phyloP scores from a whole-genome alignment of 35 echinoderm and acorn worm genomes.

The Patiria miniata region DNA sequence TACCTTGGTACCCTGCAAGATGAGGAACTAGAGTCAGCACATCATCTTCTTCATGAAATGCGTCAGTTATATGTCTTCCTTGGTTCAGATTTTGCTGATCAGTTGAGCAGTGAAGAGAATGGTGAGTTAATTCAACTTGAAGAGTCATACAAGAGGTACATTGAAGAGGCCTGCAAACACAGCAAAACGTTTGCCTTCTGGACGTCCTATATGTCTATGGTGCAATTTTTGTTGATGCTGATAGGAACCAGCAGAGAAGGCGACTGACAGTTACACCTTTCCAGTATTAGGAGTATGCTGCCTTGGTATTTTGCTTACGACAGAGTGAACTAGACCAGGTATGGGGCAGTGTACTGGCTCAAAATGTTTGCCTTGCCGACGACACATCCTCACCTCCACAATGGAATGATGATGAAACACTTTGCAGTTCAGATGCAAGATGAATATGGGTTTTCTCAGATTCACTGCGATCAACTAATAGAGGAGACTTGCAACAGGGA shows the following conservation, averaged over 20 bases:
- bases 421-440: conserved; percentile 77
- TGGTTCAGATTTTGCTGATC: not conserved
- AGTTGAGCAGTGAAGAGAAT: not conserved
- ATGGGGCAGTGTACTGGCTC: conserved; percentile 74
- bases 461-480: conserved; percentile 59
- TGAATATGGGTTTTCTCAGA: conserved; percentile 40
- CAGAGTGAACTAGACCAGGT: conserved; percentile 57
- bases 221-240: conserved; percentile 33
- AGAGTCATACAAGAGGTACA: too few relatives aligned
- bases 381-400: conserved; percentile 50
- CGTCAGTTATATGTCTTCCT: not conserved
- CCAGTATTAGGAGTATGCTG: conserved; percentile 35
- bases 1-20: conserved; percentile 46
- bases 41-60: not conserved
- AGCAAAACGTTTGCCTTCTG: conserved; percentile 47
- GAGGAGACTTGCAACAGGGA: too few relatives aligned
- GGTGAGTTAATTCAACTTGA: not conserved
- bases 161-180: conserved; percentile 1
- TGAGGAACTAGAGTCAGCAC: not conserved
- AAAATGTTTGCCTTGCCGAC: conserved; percentile 55
- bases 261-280: conserved; percentile 68
- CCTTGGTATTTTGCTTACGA: conserved; percentile 69
- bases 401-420: conserved; percentile 36
- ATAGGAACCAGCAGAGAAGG: conserved; percentile 49
- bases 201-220: conserved; percentile 67